These are phyloP conservation scores for Sebastolobus altivelis DNA, from an alignment of 2,797 vertebrate species.

Conservation along the genomic window DNA sequence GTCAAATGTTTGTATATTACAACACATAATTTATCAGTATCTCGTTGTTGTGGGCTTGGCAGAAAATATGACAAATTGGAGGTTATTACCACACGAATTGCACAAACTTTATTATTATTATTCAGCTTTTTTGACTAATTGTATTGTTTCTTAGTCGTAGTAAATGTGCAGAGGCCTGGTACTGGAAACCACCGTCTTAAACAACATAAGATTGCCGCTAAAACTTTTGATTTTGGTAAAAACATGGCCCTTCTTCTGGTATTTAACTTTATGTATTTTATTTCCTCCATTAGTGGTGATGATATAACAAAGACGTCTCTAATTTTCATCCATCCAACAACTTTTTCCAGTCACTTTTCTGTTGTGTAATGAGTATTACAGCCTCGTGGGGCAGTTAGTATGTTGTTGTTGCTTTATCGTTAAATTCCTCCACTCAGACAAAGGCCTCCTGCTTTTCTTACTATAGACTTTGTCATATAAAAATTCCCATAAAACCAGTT, in stretches of 20 bases:
- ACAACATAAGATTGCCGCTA: fast-evolving
- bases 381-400: not conserved
- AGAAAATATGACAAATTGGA: no score
- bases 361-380: slow-evolving; percentile 13
- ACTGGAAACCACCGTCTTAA: not conserved
- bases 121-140: no score
- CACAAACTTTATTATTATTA: no score
- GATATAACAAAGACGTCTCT: not conserved
- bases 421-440: slow-evolving; percentile 39
- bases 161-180: not conserved
- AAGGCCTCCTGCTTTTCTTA: slow-evolving; percentile 21
- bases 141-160: no score
- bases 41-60: no score
- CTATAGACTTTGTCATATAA: slow-evolving; percentile 26
- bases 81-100: no score
- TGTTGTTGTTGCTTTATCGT: slow-evolving; percentile 31
- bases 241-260: not conserved
- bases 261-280: not conserved
- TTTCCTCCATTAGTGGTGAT: not conserved
- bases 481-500: slow-evolving; percentile 57
- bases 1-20: no score
- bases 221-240: not conserved
- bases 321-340: slow-evolving; percentile 10
- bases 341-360: not conserved
- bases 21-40: no score